Evolutionary conservation across 92 coral and sea anemone species (phyloP).

Genomic region (Siderastrea radians): DNA sequence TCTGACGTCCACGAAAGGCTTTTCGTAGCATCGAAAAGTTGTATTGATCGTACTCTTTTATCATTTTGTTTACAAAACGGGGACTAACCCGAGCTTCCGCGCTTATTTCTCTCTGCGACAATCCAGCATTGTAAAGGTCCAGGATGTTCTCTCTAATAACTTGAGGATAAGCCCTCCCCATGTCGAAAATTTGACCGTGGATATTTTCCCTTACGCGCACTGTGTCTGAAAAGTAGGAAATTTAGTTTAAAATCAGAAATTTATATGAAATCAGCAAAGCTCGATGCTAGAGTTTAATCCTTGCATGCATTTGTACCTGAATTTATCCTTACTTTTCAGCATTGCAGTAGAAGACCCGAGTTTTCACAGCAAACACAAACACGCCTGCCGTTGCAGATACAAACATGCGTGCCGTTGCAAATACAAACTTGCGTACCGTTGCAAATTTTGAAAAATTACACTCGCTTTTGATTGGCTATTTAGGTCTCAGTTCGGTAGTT

Average conservation of each 20-base stretch:
- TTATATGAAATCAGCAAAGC: too few species aligned
- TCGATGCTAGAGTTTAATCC: background rate
- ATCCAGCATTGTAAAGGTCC: background rate
- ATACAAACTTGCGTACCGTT: too few species aligned
- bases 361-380: too few species aligned
- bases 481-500: too few species aligned
- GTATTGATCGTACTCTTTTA: background rate
- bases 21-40: background rate
- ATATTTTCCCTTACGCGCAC: background rate
- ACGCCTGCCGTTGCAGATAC: too few species aligned
- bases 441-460: too few species aligned
- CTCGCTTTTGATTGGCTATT: too few species aligned
- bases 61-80: background rate
- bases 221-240: background rate
- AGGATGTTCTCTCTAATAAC: slow-evolving; percentile 2
- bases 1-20: background rate
- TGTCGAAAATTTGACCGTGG: slow-evolving; percentile 6
- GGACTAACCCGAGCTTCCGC: background rate
- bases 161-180: slow-evolving; percentile 15
- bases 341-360: background rate
- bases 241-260: background rate
- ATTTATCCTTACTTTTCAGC: background rate
- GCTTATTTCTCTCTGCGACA: slow-evolving; percentile 7
- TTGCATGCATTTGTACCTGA: background rate
- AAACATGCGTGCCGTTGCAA: too few species aligned